Conservation (phyloP, 1,140 invertebrate genomes). For the Metaphire vulgaris region DNA sequence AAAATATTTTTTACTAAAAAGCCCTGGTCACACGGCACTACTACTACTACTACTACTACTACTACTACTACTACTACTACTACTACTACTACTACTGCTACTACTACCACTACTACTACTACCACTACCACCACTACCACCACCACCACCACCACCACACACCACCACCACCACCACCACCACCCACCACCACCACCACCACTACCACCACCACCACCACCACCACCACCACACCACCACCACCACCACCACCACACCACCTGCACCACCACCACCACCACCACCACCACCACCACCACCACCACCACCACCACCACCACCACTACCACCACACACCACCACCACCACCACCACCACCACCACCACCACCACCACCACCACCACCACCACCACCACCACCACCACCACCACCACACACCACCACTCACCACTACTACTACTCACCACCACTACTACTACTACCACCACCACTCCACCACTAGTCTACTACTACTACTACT, state of each 20-base stretch:
- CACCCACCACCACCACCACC: background rate
- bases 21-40: too few species aligned
- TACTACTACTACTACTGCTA: constrained; percentile 1
- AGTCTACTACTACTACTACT: too few species aligned
- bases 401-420: too few species aligned
- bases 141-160: background rate
- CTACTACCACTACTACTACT: constrained; percentile 1
- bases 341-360: background rate
- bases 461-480: too few species aligned
- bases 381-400: too few species aligned
- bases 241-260: background rate
- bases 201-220: background rate
- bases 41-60: constrained; percentile 2
- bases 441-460: too few species aligned
- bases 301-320: background rate
- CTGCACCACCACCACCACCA: background rate
- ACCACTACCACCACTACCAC: background rate
- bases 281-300: background rate
- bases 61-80: constrained; percentile 2
- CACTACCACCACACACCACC: background rate
- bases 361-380: background rate
- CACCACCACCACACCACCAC: background rate
- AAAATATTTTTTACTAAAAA: too few species aligned
- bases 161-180: background rate
- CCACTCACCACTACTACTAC: too few species aligned